Base-by-base conservation (phyloP, 2,797 vertebrate genomes). In the Enteromius argenteus region DNA sequence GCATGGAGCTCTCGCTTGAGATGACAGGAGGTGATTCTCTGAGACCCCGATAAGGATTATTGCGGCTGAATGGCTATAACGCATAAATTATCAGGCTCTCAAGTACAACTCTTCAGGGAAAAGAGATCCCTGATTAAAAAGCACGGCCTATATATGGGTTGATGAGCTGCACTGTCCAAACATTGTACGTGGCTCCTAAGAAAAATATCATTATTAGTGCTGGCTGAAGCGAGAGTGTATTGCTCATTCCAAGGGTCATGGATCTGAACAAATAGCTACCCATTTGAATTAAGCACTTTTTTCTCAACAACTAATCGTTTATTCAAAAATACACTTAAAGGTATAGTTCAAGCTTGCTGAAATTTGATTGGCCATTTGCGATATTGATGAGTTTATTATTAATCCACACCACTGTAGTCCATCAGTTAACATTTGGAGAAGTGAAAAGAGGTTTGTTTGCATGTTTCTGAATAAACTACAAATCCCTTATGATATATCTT, bases 1-100 rank as follows among this genome's bases (percentile, higher is more conserved):
- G 76, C 39, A 85, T 53, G 75, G 44, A 83, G 87, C 87, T 89
- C 85, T 37, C 76, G 84, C 91, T 80, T 85, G 75, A 87, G 77
- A 66, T 23, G 42, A 87, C 87, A 90, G 84, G 62, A 85, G 84
- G 81, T 68, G 72, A 85, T 83, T 87, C 89, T 90, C 85, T 32
- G 79, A 46, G 71, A 79, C 49, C 81, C 46, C 72, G 74, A n/a
- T 64, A 80, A 81, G 84, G 80, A 89, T 90, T 90, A 90, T 91
- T 86, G 74, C 84, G 78, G 53, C 87, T 88, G 67, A 88, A 86
- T 73, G 66, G 84, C 64, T 91, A 85, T 86, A 84, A 90, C 49
- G 88, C 66, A 89, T 76, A 84, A 84, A 89, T 86, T 86, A 90
- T 86, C 80, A 74, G 81, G 44, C 82, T 88, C 88, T 87, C 44